Evolutionary conservation across 1,140 invertebrate species (phyloP), one percentile per base, ranked within the genome.

Genomic region (Nephila pilipes): DNA sequence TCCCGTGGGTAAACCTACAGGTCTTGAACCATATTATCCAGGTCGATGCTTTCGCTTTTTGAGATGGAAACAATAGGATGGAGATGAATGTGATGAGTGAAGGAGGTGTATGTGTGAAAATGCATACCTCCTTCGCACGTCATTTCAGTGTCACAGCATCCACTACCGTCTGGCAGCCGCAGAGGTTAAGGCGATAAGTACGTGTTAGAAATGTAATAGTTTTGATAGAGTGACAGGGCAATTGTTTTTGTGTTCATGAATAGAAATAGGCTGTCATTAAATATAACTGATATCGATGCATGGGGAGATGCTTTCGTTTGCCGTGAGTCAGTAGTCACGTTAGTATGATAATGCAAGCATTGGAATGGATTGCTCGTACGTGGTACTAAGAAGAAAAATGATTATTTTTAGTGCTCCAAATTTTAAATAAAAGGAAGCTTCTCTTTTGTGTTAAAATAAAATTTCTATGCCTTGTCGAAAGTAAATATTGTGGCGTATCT

Each of bases 171-270:
- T 36, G 69, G 69, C 36, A 29, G 29, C 69, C 16, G 25, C 5
- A 29, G 32, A 75, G 69, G 69, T 75, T 32, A 75, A 75, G 10
- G 69, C 32, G 69, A 75, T 75, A 75, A 75, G 29, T 75, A 75
- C 69, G 69, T 75, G 69, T 5, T 18, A 75, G 32, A 75, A 75
- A 75, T 75, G 69, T 75, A 75, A 75, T 75, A 75, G 69, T 75
- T 75, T 75, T 36, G 25, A 14, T 32, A 32, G 69, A 75, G 36
- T 32, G 69, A 32, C 25, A 29, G 2, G 25, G 14, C 69, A 18
- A 75, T 75, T 75, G 69, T 75, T 75, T 75, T 75, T 75, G 14
- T 36, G 69, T 20, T 32, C 29, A 14, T 5, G 18, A 1, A 20
- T 75, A 75, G 29, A 75, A 75, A 75, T 75, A 75, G 29, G 36